phyloP scores from a whole-genome alignment of 2,113 vertebrate genomes.

The Melospiza georgiana region DNA sequence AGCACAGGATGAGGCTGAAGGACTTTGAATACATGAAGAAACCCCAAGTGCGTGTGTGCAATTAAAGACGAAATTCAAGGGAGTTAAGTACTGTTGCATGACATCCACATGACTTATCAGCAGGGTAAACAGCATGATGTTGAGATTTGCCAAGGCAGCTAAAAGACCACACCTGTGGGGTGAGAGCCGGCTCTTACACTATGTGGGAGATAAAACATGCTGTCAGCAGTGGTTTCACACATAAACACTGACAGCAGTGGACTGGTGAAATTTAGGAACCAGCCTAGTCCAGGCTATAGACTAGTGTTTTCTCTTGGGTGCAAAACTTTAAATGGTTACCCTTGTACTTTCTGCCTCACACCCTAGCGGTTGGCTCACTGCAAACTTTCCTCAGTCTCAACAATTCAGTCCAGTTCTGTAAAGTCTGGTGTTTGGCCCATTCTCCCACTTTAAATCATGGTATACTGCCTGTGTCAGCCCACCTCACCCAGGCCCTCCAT shows the following conservation, averaged over 20 bases:
- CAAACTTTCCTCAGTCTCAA: not conserved
- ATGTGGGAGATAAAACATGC: not conserved
- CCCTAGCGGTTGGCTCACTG: not conserved
- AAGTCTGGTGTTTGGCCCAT: not conserved
- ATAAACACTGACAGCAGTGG: not conserved
- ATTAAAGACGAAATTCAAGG: constrained; percentile 29
- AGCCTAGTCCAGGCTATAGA: not conserved
- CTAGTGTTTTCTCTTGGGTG: not conserved
- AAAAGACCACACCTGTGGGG: not conserved
- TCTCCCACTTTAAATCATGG: not conserved
- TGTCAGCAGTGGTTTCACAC: not conserved
- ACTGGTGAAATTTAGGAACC: not conserved
- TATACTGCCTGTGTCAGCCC: not conserved
- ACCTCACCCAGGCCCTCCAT: not conserved
- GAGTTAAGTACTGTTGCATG: not conserved
- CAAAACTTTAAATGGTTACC: not conserved
- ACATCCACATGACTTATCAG: not conserved
- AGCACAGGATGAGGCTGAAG: not conserved
- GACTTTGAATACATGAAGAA: not conserved
- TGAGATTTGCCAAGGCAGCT: not conserved
- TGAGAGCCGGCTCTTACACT: not conserved
- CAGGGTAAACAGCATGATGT: not conserved
- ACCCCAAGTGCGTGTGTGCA: not conserved
- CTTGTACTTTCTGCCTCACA: not conserved
- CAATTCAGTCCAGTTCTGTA: not conserved